A percentile compares a stretch with the other conserved stretches of the same genome.
phyloP scores from a whole-genome alignment of 2,113 vertebrate genomes.

The Gobius niger region DNA sequence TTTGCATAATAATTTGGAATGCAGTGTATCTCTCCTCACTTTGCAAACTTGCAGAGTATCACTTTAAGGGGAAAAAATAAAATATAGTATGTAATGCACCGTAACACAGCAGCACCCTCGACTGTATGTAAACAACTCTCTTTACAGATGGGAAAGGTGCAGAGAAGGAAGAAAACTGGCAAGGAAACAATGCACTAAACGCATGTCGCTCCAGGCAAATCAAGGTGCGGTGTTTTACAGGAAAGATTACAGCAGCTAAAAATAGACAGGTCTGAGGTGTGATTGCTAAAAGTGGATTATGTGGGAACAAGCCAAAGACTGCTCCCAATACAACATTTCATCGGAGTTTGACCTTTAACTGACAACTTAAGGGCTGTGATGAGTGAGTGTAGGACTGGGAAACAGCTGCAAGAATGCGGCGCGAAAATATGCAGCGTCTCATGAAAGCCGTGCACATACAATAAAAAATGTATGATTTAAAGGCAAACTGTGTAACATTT shows the following conservation, averaged over 20 bases:
- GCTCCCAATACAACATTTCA: constrained; percentile 5
- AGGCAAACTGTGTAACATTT: too few species aligned
- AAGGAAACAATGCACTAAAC: not conserved
- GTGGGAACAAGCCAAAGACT: constrained; percentile 20
- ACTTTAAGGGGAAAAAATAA: not conserved
- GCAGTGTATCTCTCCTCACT: too few species aligned
- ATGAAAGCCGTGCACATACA: not conserved
- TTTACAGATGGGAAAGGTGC: constrained; percentile 10
- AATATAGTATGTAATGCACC: not conserved
- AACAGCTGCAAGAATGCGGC: not conserved
- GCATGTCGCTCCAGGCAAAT: constrained; percentile 27
- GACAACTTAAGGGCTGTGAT: not conserved
- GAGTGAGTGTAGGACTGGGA: not conserved
- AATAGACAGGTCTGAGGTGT: constrained; percentile 33
- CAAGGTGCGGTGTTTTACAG: constrained; percentile 20
- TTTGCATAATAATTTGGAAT: too few species aligned
- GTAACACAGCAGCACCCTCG: not conserved
- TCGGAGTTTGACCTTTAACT: constrained; percentile 1
- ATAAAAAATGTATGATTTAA: too few species aligned
- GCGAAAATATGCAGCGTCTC: not conserved
- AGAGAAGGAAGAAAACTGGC: constrained; percentile 20
- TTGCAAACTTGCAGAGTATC: too few species aligned
- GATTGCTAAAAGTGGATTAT: constrained; percentile 25
- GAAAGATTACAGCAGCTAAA: constrained; percentile 16
- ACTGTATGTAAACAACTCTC: not conserved